Evolutionary conservation across 2,888 invertebrate species (phyloP), one percentile per base, ranked within the genome.

Genomic region (Bhutanitis thaidina): DNA sequence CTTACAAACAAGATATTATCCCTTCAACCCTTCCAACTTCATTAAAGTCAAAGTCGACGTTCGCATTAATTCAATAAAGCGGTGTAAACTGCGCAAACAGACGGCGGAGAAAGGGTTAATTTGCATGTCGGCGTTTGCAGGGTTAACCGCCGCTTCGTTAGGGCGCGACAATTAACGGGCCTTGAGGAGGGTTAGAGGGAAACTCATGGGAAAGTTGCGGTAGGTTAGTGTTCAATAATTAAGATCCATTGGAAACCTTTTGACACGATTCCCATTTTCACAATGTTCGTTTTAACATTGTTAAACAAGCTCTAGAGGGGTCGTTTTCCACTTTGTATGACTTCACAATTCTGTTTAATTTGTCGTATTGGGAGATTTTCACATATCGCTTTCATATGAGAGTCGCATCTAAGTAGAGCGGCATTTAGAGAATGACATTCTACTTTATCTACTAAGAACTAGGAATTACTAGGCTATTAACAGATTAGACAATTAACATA

Each of bases 131-230:
- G 78, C 70, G 71, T 79, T 79, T 70, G 79, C 77, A 76, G 84
- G 85, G 88, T 84, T 87, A 88, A 89, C 87, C 80, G 78, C 69
- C 73, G 76, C 77, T 85, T 87, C 80, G 85, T 89, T 88, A 88
- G 86, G 86, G 87, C 73, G 71, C 69, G 68, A 71, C 84, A 87
- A 88, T 88, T 88, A 88, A 77, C 70, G 71, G 59, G 56, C 53
- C 37, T 40, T 35, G 54, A 45, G 66, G 65, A 71, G 79, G 83
- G 77, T 71, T 69, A 54, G 62, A 56, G 69, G 83, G 68, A 80
- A 79, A 81, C 62, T 75, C 80, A 77, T 80, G 86, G 86, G 83
- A 88, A 88, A 78, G 65, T 87, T 82, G 76, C 57, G 66, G 69
- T 72, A 89, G 88, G 88, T 89, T 86, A 87, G 80, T 73, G 67